phyloP scores from a whole-genome alignment of 53 echinoderm and acorn worm genomes.

The Pentamera pediparva region DNA sequence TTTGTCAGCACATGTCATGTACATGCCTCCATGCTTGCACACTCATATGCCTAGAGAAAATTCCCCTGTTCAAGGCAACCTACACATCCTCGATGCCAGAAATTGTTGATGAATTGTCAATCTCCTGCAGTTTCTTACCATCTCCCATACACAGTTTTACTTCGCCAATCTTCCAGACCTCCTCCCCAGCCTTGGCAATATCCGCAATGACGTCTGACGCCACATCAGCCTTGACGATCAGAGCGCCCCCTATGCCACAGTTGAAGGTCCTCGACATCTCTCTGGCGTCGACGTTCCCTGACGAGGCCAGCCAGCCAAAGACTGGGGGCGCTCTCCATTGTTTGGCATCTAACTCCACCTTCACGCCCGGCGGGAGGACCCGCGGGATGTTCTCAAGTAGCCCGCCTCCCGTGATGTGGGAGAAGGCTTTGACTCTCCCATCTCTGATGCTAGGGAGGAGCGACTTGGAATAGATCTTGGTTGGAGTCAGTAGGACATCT shows the following conservation, averaged over 20 bases:
- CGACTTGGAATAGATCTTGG: conserved; percentile 87
- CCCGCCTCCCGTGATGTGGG: conserved; percentile 99
- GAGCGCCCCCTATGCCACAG: conserved; percentile 83
- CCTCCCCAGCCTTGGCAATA: conserved; percentile 47
- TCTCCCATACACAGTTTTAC: conserved; percentile 22
- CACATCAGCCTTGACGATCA: conserved; percentile 52
- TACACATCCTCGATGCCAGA: too few species aligned
- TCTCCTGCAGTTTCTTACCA: not conserved
- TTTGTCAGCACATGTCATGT: too few species aligned
- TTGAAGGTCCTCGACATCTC: conserved; percentile 99
- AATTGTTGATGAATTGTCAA: too few species aligned
- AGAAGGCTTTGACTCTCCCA: conserved; percentile 84
- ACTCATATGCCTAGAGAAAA: too few species aligned
- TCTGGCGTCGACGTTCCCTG: conserved; percentile 67
- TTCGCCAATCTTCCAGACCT: conserved; percentile 62
- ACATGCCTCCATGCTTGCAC: too few species aligned
- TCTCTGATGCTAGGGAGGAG: conserved; percentile 72
- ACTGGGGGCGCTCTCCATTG: conserved; percentile 84
- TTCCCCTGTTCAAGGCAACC: too few species aligned
- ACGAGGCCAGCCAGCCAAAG: conserved; percentile 84
- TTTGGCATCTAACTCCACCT: conserved; percentile 72
- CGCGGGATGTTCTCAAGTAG: conserved; percentile 92
- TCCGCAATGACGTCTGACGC: conserved; percentile 46
- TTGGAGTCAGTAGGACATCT: conserved; percentile 80
- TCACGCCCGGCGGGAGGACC: conserved; percentile 60